Evolutionary conservation across 2,797 vertebrate species (phyloP).

Genomic region (Gymnocypris eckloni): DNA sequence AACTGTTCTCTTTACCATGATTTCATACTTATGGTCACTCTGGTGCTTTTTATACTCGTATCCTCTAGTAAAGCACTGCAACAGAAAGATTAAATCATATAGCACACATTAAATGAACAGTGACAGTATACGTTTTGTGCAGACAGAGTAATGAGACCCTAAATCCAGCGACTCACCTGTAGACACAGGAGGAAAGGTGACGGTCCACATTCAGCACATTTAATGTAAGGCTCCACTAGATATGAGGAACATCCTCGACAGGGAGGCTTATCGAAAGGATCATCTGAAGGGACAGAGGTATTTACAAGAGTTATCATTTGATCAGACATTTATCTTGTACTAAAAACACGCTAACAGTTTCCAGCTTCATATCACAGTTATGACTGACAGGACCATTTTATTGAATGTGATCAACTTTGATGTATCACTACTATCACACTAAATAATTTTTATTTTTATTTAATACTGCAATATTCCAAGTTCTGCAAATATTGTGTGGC

Average conservation of each 20-base stretch:
- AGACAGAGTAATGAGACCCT: not conserved
- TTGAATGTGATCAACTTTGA: not conserved
- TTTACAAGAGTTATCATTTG: not conserved
- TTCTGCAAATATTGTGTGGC: not conserved
- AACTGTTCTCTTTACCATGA: conserved; percentile 85
- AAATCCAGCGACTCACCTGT: conserved; percentile 79
- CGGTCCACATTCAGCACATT: conserved; percentile 96
- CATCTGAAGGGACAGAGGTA: conserved; percentile 75
- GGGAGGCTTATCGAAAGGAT: conserved; percentile 92
- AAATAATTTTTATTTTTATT: not conserved
- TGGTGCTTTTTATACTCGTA: conserved; percentile 98
- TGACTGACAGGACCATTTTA: not conserved
- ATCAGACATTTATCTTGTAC: not conserved
- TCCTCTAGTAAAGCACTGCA: conserved; percentile 94
- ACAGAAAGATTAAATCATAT: conserved; percentile 4
- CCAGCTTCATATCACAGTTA: not conserved
- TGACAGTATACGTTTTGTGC: not conserved
- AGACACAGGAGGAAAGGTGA: conserved; percentile 93
- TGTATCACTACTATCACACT: no score
- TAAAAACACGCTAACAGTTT: not conserved
- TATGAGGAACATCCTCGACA: conserved; percentile 95
- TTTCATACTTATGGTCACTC: conserved; percentile 97
- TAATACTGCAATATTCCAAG: not conserved
- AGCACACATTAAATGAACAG: not conserved
- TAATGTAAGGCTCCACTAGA: conserved; percentile 94